Evolutionary conservation across 2,888 invertebrate species (phyloP), one percentile per base, ranked within the genome.

Genomic region (Coecobrya sp.): DNA sequence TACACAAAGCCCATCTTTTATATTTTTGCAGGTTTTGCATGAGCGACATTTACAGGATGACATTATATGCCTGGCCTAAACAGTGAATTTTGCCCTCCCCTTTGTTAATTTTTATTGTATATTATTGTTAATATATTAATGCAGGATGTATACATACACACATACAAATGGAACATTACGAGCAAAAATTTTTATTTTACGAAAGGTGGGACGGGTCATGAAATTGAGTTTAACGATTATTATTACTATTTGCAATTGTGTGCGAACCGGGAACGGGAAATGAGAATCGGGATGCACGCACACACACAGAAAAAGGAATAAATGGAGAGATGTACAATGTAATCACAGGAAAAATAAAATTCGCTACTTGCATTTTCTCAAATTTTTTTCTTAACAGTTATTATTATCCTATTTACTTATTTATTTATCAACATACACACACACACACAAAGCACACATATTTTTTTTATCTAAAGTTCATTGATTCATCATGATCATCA

Each of bases 381-480:
- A 65, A 65, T 62, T 0, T 7, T 42, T 49, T 10, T 10, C 49
- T 7, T 1, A 10, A 49, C 49, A 13, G 7, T 36, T 36, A 36
- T 36, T 7, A 4, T 52, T 52, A 16, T 19, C n/a, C n/a, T 25
- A 62, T 8, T 27, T 30, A 30, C 30, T 30, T n/a, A 3, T 4
- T 30, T 30, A 65, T 65, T 30, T 30, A 11, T 30, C 65, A 65
- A 65, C 65, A 65, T n/a, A 30, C 25, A 30, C 16, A n/a, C 30
- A 13, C n/a, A 59, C n/a, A 59, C 7, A 36, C 7, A 36, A 4
- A 36, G 36, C 7, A 7, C n/a, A n/a, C n/a, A n/a, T n/a, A n/a
- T n/a, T 36, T 36, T 36, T 36, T n/a, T 62, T 16, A 30, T 65
- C 30, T 30, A 65, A 65, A 65, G 65, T 65, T 65, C 65, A 65